Evolutionary conservation across 2,888 invertebrate genomes (phyloP).

Genomic region (Heliconius aoede): DNA sequence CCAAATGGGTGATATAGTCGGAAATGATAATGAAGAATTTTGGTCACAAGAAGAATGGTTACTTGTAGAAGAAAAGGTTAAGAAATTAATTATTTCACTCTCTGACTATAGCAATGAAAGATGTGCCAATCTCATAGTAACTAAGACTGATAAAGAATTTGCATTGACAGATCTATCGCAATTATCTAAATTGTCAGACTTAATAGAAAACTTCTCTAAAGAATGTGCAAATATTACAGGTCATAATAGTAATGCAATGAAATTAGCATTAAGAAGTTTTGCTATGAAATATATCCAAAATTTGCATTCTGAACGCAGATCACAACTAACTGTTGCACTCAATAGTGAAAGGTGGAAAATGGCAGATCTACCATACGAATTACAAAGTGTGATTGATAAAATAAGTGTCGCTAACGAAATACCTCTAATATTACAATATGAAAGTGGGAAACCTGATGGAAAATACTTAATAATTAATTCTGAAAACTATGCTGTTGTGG

Average conservation of each 20-base stretch:
- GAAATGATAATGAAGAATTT: conserved; percentile 86
- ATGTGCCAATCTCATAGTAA: conserved; percentile 93
- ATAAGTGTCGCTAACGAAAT: conserved; percentile 84
- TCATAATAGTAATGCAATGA: conserved; percentile 89
- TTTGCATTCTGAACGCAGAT: conserved; percentile 94
- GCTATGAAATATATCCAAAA: conserved; percentile 95
- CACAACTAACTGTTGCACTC: conserved; percentile 91
- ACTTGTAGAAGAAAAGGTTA: conserved; percentile 87
- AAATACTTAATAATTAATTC: conserved; percentile 86
- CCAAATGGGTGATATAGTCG: conserved; percentile 83
- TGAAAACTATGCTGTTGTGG: conserved; percentile 90
- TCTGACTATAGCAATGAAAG: conserved; percentile 97
- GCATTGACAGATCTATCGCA: conserved; percentile 89
- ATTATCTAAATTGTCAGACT: conserved; percentile 88
- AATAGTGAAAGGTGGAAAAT: conserved; percentile 97
- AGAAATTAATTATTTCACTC: conserved; percentile 90
- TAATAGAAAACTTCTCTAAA: conserved; percentile 91
- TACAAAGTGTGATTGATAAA: conserved; percentile 92
- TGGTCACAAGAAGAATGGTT: conserved; percentile 87
- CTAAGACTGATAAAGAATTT: conserved; percentile 87
- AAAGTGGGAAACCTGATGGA: conserved; percentile 75
- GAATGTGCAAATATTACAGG: conserved; percentile 90
- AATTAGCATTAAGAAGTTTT: conserved; percentile 92
- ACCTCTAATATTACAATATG: conserved; percentile 65
- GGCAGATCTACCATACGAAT: conserved; percentile 94